Evolutionary conservation across 2,888 invertebrate species (phyloP), one percentile per base, ranked within the genome.

Genomic region (Leptopilina syphax): DNA sequence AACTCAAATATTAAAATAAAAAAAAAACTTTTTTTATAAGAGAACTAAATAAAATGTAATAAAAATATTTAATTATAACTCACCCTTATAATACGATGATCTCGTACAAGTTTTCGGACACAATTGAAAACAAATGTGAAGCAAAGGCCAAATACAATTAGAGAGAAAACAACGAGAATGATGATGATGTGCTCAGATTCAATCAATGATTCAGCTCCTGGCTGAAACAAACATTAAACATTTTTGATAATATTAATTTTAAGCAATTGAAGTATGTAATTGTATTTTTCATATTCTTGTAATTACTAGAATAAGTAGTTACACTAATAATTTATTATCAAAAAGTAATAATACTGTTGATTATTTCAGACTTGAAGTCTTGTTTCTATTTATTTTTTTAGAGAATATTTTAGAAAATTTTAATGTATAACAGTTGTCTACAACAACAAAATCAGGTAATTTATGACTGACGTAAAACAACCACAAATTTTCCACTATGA

Each of bases 41-140:
- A 8, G 6, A 44, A 44, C 44, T 7, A 44, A 5, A 44, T 8
- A 44, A 7, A 7, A 7, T 44, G 44, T 44, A 44, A 7, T 34
- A 34, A 34, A 34, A 1, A 34, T 34, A 0, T 44, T 44, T 6
- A 8, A 44, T 44, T 44, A 44, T 7, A 44, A 92, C 94, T 93
- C 92, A 97, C 97, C 94, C 96, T 96, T 88, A 97, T 97, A 87
- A 96, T 95, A 88, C 95, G 95, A 89, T 97, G 97, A 93, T 98
- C 97, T 90, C 96, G 95, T 88, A 97, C 94, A 63, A 98, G 94
- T 90, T 98, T 98, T 86, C 96, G 94, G 84, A 96, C 94, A 92
- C 98, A 98, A 90, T 97, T 97, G 93, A 96, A 96, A 83, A 97
- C 94, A 92, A 98, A 97, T 65, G 97, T 96, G 89, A 96, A 95